Evolutionary conservation across 2,113 vertebrate species (phyloP), one percentile per base, ranked within the genome.

Genomic region (Galemys pyrenaicus): DNA sequence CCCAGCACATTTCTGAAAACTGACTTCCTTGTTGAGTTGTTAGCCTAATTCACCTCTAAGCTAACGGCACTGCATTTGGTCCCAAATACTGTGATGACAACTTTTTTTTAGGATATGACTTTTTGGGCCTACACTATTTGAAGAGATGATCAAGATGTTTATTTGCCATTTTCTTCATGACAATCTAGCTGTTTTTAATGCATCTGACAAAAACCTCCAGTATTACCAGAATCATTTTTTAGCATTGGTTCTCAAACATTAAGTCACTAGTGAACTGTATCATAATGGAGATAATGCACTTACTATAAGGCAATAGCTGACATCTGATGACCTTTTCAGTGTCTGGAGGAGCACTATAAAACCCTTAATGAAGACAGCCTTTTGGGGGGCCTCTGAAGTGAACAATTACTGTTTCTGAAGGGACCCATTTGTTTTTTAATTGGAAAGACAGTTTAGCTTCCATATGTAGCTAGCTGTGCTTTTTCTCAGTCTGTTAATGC

Each of bases 81-180:
- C 24, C 80, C 62, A 80, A 26, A 77, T 71, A 35, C 56, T 62
- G 58, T 74, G 11, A 92, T 3, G 68, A 39, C 67, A 84, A 60
- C 46, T 80, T 78, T 49, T 58, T 5, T 89, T 95, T 67, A 91
- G 71, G 62, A 85, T 64, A 24, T 56, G 56, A 78, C 77, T 91
- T 83, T 96, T 85, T 24, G 51, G 10, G 82, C 28, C 49, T 90
- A 79, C 46, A 64, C n/a, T 88, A 6, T 80, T 91, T 68, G 44
- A 89, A 94, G 49, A 78, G 74, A 81, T 24, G 95, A 77, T 37
- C 41, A 80, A 84, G 70, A 89, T 92, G 49, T 80, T 94, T 84
- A 58, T 70, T 88, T 96, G 92, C 64, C n/a, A 44, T 94, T 92
- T 95, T 73, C 84, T 95, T 92, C 17, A 82, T 62, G 60, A 71